A percentile compares a stretch with the other conserved stretches of the same genome.
Evolutionary conservation across 2,888 invertebrate species (phyloP).

Genomic region (Napeogenes sylphis): DNA sequence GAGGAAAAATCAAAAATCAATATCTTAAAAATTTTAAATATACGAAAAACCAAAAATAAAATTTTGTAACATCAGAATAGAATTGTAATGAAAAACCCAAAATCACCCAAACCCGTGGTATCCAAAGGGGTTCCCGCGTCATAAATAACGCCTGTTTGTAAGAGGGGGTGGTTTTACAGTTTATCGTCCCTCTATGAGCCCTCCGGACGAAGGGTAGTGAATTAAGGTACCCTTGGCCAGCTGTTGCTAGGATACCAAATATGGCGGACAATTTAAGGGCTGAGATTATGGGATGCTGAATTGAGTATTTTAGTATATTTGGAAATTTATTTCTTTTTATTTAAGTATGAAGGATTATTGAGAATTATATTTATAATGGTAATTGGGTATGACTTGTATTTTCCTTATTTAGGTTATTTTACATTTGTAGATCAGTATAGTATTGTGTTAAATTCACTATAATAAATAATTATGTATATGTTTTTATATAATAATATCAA

Average conservation of each 20-base stretch:
- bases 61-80: no score
- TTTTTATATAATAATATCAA: no score
- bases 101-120: not conserved
- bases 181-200: slow-evolving; percentile 66
- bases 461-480: no score
- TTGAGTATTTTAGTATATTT: not conserved
- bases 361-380: no score
- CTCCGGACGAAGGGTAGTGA: slow-evolving; percentile 48
- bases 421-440: no score
- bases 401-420: no score
- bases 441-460: no score
- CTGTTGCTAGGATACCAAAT: slow-evolving; percentile 36
- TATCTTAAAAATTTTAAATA: no score
- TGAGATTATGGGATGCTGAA: slow-evolving; percentile 7
- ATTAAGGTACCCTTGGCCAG: slow-evolving; percentile 30
- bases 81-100: not conserved
- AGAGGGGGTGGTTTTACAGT: slow-evolving; percentile 69
- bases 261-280: slow-evolving; percentile 26
- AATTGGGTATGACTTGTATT: no score
- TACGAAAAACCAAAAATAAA: no score
- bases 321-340: not conserved
- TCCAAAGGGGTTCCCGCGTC: slow-evolving; percentile 57
- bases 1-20: no score
- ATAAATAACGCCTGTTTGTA: slow-evolving; percentile 76
- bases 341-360: no score